Conservation (phyloP, 2,113 vertebrate species). For the Dryoscopus gambensis region DNA sequence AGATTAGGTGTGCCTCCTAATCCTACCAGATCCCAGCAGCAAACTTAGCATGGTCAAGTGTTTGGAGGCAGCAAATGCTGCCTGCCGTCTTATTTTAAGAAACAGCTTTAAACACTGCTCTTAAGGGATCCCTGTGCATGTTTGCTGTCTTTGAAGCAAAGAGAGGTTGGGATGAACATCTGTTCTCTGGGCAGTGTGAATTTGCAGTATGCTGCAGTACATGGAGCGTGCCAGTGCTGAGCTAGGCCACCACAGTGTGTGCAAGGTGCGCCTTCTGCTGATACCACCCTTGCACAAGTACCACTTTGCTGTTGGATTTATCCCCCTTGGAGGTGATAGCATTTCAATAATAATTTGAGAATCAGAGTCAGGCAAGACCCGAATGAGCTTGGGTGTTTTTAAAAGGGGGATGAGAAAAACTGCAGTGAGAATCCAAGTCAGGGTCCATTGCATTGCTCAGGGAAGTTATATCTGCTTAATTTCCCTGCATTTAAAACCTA, state of each 20-base stretch:
- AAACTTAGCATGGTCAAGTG: background rate
- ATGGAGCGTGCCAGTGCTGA: background rate
- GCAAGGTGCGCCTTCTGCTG: background rate
- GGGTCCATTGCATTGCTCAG: background rate
- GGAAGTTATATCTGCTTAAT: background rate
- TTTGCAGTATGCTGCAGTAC: background rate
- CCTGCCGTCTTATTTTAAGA: background rate
- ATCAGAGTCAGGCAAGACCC: background rate
- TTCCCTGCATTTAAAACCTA: background rate
- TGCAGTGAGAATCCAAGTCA: background rate
- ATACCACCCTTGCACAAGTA: background rate
- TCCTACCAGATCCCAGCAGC: background rate
- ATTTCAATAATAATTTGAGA: background rate
- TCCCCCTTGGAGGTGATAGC: background rate
- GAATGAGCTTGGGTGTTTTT: background rate
- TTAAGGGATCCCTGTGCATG: background rate
- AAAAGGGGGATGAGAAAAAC: background rate
- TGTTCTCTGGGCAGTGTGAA: background rate
- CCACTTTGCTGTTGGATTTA: background rate
- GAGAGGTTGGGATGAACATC: background rate
- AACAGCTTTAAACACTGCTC: background rate
- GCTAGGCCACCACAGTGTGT: fast-evolving
- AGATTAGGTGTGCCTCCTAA: conserved; percentile 1
- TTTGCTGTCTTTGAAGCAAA: background rate
- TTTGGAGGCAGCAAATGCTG: background rate